phyloP scores from a whole-genome alignment of 2,888 invertebrate species.

The Plutella xylostella region DNA sequence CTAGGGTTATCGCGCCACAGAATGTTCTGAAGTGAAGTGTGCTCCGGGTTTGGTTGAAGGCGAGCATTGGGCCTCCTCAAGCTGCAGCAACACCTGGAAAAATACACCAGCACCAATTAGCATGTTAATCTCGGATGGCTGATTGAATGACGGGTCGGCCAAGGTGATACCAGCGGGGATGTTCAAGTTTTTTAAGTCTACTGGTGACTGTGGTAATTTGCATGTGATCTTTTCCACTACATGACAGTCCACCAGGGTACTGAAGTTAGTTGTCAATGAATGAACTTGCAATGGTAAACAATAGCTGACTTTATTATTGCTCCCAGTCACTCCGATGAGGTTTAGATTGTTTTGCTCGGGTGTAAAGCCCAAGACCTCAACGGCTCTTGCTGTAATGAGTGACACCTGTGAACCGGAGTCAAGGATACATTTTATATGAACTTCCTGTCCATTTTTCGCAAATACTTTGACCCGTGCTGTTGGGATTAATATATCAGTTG shows the following conservation, averaged over 20 bases:
- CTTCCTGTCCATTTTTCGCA: background rate
- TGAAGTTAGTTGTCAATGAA: background rate
- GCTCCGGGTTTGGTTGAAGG: background rate
- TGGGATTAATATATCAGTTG: slow-evolving; percentile 5
- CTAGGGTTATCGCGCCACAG: slow-evolving; percentile 1
- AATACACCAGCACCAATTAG: background rate
- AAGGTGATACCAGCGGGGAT: background rate
- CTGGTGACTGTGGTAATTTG: background rate
- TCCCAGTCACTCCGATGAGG: background rate
- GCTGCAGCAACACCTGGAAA: background rate
- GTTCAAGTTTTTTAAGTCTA: background rate
- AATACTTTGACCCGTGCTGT: slow-evolving; percentile 1
- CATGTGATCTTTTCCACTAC: background rate
- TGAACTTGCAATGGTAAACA: background rate
- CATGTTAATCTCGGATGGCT: background rate
- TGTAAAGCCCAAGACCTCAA: background rate
- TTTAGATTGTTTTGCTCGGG: background rate
- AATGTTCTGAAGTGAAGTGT: slow-evolving; percentile 6
- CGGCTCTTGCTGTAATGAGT: background rate
- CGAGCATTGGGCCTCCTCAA: background rate
- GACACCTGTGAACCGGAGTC: background rate
- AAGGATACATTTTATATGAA: background rate
- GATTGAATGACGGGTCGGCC: background rate
- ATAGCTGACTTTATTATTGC: background rate
- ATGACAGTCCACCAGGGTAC: background rate